These are phyloP conservation scores for Nomada goodeniana DNA, from an alignment of 2,888 invertebrate species.

Conservation along the genomic window DNA sequence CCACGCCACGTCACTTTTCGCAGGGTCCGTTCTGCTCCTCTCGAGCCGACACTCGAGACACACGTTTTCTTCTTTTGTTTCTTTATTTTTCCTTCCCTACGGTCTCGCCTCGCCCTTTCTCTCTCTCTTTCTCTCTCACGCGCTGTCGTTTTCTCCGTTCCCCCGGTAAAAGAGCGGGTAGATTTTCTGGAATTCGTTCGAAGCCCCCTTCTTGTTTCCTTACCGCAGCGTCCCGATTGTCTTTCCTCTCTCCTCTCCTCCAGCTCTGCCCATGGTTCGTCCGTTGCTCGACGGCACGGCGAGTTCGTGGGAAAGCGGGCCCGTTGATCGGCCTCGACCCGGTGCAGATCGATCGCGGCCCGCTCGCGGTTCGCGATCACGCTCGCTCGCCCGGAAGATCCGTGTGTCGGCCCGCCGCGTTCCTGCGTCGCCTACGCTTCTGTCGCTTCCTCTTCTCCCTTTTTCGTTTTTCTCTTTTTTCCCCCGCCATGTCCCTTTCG, in stretches of 20 bases:
- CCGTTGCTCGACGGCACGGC: background rate
- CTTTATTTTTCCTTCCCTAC: slow-evolving; percentile 25
- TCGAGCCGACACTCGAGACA: slow-evolving; percentile 74
- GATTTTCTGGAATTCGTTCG: slow-evolving; percentile 70
- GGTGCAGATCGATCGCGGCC: slow-evolving; percentile 55
- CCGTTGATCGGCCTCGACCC: slow-evolving; percentile 55
- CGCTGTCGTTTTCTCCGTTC: background rate
- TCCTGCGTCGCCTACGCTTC: slow-evolving; percentile 42
- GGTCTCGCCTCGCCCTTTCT: slow-evolving; percentile 12
- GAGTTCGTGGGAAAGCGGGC: slow-evolving; percentile 62
- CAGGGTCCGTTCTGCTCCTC: slow-evolving; percentile 28
- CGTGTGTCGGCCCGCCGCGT: slow-evolving; percentile 41
- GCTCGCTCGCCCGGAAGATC: slow-evolving; percentile 62
- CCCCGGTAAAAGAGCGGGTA: slow-evolving; percentile 53
- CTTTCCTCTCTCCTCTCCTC: slow-evolving; percentile 7
- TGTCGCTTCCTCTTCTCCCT: background rate
- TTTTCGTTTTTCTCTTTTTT: too few species aligned
- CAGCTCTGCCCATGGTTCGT: slow-evolving; percentile 9
- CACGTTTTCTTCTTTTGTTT: slow-evolving; percentile 63
- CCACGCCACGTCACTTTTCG: slow-evolving; percentile 55
- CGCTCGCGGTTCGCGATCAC: slow-evolving; percentile 55
- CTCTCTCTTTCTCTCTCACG: background rate
- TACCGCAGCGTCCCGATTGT: slow-evolving; percentile 14
- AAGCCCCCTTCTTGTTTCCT: slow-evolving; percentile 26
- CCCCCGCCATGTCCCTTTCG: background rate